Evolutionary conservation across 2,888 invertebrate species (phyloP).

Genomic region (Caenorhabditis japonica): DNA sequence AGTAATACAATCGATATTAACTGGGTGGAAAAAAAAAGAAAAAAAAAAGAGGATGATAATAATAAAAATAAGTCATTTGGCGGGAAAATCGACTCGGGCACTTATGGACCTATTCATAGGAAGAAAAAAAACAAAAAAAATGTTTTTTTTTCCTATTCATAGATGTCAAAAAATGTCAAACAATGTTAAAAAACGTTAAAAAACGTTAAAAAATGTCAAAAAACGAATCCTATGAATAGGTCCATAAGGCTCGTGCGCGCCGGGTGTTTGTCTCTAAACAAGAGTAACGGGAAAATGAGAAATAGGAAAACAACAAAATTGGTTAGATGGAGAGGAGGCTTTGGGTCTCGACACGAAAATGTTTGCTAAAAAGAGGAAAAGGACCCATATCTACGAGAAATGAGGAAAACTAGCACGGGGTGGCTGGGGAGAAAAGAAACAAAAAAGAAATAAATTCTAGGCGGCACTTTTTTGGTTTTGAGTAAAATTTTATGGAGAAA

Average conservation of each 20-base stretch:
- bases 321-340: slow-evolving; percentile 16
- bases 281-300: slow-evolving; percentile 11
- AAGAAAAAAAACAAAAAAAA: too few relatives aligned
- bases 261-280: slow-evolving; percentile 23
- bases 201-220: too few relatives aligned
- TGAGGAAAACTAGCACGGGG: slow-evolving; percentile 26
- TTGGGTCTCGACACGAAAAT: too few relatives aligned
- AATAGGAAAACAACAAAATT: slow-evolving; percentile 38
- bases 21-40: slow-evolving; percentile 17
- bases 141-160: too few relatives aligned
- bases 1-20: slow-evolving; percentile 32
- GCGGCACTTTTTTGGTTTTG: too few relatives aligned
- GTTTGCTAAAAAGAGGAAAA: background rate
- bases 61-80: background rate
- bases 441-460: background rate
- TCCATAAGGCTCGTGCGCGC: too few relatives aligned
- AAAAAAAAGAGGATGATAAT: slow-evolving; percentile 13
- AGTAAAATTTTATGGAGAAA: background rate
- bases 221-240: too few relatives aligned
- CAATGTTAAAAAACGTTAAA: too few relatives aligned
- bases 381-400: background rate
- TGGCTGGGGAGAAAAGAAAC: background rate
- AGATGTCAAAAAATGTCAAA: too few relatives aligned
- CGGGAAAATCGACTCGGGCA: background rate
- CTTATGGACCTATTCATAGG: too few relatives aligned